Percentiles rank a stretch among this genome's conserved stretches.
These are phyloP conservation scores for Pygmarrhopalites habei DNA, from an alignment of 1,140 invertebrate genomes.

Conservation along the genomic window DNA sequence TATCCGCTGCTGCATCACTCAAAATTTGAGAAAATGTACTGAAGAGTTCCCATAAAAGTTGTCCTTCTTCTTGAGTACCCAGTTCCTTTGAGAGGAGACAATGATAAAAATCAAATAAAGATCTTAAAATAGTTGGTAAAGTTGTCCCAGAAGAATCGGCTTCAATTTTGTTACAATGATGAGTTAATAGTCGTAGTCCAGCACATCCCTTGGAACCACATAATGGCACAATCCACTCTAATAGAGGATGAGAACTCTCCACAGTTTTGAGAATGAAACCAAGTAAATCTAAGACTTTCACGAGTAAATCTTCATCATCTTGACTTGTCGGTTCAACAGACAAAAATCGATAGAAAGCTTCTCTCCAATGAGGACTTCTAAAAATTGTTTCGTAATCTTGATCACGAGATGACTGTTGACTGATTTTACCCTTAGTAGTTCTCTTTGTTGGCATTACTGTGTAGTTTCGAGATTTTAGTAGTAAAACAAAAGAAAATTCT, in stretches of 20 bases:
- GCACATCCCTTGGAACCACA: conserved; percentile 25
- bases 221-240: conserved; percentile 33
- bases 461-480: conserved; percentile 2
- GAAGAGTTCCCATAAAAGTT: conserved; percentile 18
- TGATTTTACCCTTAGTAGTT: neutral
- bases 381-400: neutral
- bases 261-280: conserved; percentile 17
- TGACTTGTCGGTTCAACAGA: conserved; percentile 34
- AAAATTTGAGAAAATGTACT: conserved; percentile 12
- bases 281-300: conserved; percentile 26
- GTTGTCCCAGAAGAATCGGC: conserved; percentile 12
- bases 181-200: conserved; percentile 6
- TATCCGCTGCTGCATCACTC: neutral
- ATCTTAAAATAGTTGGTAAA: conserved; percentile 9
- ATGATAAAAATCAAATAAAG: conserved; percentile 28
- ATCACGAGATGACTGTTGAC: neutral
- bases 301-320: conserved; percentile 31
- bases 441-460: neutral
- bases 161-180: conserved; percentile 6
- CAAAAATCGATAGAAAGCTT: conserved; percentile 34
- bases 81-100: conserved; percentile 12
- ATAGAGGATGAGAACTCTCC: neutral
- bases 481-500: conserved; percentile 13
- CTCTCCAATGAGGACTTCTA: conserved; percentile 23
- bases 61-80: neutral